Conservation (phyloP, 35 echinoderm and acorn worm genomes). For the Patiria miniata region DNA sequence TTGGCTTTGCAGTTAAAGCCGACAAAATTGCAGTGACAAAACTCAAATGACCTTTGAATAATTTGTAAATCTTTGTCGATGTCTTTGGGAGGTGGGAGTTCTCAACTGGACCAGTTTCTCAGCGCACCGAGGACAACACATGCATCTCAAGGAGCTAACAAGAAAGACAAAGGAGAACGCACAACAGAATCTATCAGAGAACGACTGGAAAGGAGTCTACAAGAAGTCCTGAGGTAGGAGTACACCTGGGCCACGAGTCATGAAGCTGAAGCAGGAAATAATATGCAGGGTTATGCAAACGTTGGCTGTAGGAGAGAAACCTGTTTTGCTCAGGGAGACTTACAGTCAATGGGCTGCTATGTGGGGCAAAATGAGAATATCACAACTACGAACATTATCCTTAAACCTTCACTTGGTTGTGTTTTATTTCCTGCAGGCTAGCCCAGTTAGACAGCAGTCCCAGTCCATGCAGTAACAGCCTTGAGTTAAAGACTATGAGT, state of each 20-base stretch:
- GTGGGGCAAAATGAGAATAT: too few relatives aligned
- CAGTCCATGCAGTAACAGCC: constrained; percentile 31
- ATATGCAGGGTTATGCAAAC: too few relatives aligned
- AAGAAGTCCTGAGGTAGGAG: constrained; percentile 40
- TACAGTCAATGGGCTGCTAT: too few relatives aligned
- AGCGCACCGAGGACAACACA: constrained; percentile 28
- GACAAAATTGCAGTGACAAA: too few relatives aligned
- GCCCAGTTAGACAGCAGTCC: constrained; percentile 27
- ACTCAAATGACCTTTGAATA: too few relatives aligned
- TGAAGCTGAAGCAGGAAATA: too few relatives aligned
- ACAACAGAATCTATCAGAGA: constrained; percentile 29
- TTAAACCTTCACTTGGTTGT: background rate
- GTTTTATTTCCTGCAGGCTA: constrained; percentile 3
- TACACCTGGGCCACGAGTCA: too few relatives aligned
- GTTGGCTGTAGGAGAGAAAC: too few relatives aligned
- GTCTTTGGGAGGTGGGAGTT: background rate
- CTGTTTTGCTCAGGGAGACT: too few relatives aligned
- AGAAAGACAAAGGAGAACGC: constrained; percentile 34
- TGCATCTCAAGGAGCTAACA: background rate
- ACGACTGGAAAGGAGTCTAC: constrained; percentile 52
- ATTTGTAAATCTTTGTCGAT: too few relatives aligned
- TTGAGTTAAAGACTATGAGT: constrained; percentile 46
- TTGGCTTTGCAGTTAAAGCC: too few relatives aligned
- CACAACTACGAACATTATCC: too few relatives aligned
- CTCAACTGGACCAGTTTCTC: constrained; percentile 48